Evolutionary conservation across 2,113 vertebrate genomes (phyloP).

Genomic region (Engraulis encrasicolus): DNA sequence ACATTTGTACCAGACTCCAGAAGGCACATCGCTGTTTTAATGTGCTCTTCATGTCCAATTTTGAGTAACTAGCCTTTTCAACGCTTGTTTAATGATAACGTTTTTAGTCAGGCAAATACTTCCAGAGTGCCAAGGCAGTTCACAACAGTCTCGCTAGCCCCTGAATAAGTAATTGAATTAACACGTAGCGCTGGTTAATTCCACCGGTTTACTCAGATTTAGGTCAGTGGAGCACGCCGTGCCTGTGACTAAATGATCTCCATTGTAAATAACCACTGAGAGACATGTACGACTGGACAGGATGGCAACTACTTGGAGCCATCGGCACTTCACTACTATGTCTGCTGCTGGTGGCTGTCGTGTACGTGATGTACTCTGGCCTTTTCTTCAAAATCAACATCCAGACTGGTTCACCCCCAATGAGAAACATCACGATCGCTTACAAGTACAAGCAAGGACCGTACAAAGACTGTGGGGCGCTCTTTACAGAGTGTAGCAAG

Average conservation of each 20-base stretch:
- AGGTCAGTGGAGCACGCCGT: background rate
- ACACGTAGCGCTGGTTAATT: background rate
- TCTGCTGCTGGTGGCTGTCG: conserved; percentile 75
- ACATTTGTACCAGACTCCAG: background rate
- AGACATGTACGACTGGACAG: conserved; percentile 82
- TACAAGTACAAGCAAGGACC: conserved; percentile 88
- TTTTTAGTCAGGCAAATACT: background rate
- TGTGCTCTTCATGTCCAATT: background rate
- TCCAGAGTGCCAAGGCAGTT: background rate
- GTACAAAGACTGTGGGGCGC: conserved; percentile 75
- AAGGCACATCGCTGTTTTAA: background rate
- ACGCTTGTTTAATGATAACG: background rate
- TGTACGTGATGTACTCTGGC: conserved; percentile 82
- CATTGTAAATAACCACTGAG: background rate
- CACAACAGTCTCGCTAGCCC: background rate
- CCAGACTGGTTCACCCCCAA: conserved; percentile 82
- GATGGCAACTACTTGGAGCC: conserved; percentile 74
- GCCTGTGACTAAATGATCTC: background rate
- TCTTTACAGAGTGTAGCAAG: conserved; percentile 84
- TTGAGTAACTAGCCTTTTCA: background rate
- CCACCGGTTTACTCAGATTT: background rate
- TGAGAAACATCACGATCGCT: conserved; percentile 82
- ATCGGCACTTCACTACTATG: conserved; percentile 67
- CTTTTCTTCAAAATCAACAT: conserved; percentile 79
- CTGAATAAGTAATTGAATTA: background rate